Base-by-base conservation (phyloP, 2,888 invertebrate species). In the Melikaiella ostensackeni region DNA sequence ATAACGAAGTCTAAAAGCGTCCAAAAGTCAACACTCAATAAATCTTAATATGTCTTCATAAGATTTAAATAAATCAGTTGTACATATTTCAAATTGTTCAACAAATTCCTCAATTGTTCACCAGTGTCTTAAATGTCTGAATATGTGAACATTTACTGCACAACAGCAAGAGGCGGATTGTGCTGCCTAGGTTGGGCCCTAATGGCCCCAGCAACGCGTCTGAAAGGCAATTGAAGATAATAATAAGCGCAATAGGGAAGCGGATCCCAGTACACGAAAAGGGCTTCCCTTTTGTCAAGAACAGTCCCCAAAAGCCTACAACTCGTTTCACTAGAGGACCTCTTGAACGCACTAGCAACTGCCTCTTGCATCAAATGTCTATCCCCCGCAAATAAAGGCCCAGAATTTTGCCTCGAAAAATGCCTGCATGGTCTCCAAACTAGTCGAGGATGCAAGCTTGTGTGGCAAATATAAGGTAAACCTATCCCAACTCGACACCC, bases 201-300 rank as follows among this genome's bases (percentile, higher is more conserved):
- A 55, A 90, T 87, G 27, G 82, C 86, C 1, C 87, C 88, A 0
- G 90, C 88, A 16, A 90, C 81, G 0, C 79, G 75, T 9, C 93
- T 93, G 82, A 95, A 93, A 0, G 96, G 96, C 85, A 95, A 90
- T 87, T 96, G 95, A 85, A 97, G 94, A 89, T 96, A 96, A 91
- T 97, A 97, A 89, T 96, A 97, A 3, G 96, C 96, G 88, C 96
- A 96, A 89, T 97, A 97, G 0, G 97, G 97, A 85, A 97, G 89
- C 7, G 97, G 97, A 88, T 97, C 97, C 97, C 97, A 97, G 87
- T 95, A 95, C 7, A 95, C 94, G 87, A 97, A 97, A 1, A 97
- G 92, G 0, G 96, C 96, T 88, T 97, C 96, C 59, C 96, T 93
- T 84, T 96, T 96, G 86, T 96, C 96, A 83, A 96, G 89, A 55